Percentiles rank a stretch among this genome's conserved stretches.
phyloP scores from a whole-genome alignment of 2,888 invertebrate species.

The Amiota mariae region DNA sequence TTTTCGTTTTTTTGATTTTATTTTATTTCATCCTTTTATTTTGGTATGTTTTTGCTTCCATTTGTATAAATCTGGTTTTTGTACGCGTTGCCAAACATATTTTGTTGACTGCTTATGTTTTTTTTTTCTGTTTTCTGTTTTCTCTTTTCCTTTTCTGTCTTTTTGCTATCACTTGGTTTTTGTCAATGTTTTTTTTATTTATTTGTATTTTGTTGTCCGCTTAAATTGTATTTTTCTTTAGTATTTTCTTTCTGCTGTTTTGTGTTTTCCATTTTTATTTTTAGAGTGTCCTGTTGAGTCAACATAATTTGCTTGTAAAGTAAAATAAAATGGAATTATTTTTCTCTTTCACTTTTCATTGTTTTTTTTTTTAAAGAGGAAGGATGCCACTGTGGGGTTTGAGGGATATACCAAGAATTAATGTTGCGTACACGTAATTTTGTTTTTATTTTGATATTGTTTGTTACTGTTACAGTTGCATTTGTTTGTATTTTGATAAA shows the following conservation, averaged over 20 bases:
- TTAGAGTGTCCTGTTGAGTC: background rate
- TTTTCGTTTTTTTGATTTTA: background rate
- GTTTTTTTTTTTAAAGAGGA: no score
- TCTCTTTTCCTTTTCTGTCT: background rate
- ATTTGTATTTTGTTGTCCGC: background rate
- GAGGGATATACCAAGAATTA: background rate
- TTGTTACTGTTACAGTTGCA: background rate
- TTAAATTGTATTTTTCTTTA: background rate
- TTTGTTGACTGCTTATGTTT: background rate
- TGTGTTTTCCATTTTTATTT: no score
- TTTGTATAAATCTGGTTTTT: background rate
- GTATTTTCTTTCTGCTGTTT: no score
- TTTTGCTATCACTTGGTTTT: background rate
- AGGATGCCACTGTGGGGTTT: background rate
- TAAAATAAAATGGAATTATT: background rate
- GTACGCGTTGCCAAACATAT: background rate
- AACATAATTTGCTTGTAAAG: background rate
- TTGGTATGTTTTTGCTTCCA: constrained; percentile 2
- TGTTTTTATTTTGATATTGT: background rate
- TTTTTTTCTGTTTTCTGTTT: background rate
- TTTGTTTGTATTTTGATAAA: background rate
- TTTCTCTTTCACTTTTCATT: background rate
- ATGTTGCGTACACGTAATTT: constrained; percentile 11
- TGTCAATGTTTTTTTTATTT: background rate
- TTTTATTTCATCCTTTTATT: background rate